Percentiles rank a stretch among this genome's conserved stretches.
Evolutionary conservation across 2,113 vertebrate genomes (phyloP).

Genomic region (Meles meles): DNA sequence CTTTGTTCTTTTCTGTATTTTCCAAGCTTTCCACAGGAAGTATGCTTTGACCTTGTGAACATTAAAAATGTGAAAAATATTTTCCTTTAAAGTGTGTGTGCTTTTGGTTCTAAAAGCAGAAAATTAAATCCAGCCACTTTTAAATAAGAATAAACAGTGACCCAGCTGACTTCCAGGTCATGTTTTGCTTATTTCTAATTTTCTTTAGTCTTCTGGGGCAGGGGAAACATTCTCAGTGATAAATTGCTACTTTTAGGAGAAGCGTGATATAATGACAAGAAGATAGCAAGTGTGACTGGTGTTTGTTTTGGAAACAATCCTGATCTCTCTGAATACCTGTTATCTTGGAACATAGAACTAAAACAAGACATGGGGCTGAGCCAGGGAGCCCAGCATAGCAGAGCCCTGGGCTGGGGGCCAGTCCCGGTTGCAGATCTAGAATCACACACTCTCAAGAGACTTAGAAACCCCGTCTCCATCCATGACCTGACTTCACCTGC

Average conservation of each 20-base stretch:
- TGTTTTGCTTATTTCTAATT: not conserved
- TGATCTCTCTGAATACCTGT: not conserved
- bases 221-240: not conserved
- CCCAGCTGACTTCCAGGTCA: not conserved
- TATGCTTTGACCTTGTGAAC: not conserved
- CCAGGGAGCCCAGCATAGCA: not conserved
- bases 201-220: not conserved
- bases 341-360: not conserved
- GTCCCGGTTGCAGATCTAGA: not conserved
- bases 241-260: not conserved
- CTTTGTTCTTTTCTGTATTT: not conserved
- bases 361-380: not conserved
- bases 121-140: not conserved
- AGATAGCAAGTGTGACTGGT: not conserved
- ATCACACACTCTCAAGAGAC: not conserved
- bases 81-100: not conserved
- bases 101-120: not conserved
- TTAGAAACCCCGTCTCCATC: not conserved
- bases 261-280: not conserved
- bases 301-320: not conserved
- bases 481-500: not conserved
- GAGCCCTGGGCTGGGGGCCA: too few species aligned
- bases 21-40: not conserved
- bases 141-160: not conserved
- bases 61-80: not conserved